A percentile compares a stretch with the other conserved stretches of the same genome.
These are phyloP conservation scores for Sitta carolinensis DNA, from an alignment of 2,797 vertebrate species.

Conservation along the genomic window DNA sequence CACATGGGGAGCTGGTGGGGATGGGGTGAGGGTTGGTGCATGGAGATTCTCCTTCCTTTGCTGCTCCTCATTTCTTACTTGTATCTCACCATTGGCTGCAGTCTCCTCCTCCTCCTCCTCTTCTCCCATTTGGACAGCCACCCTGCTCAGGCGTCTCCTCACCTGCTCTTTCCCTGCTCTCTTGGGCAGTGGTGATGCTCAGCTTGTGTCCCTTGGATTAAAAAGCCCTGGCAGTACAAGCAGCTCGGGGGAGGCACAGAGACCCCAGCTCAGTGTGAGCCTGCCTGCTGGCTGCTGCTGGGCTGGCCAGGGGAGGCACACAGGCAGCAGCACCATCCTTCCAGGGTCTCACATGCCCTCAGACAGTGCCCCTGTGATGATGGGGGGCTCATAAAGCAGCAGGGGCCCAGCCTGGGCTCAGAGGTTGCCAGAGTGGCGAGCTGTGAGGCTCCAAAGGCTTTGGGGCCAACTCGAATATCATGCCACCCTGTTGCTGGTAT, in stretches of 20 bases:
- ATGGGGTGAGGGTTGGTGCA: rapidly evolving
- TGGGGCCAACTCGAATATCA: background rate
- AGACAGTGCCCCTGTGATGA: background rate
- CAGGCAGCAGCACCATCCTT: background rate
- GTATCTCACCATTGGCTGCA: rapidly evolving
- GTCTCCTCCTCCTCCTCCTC: background rate
- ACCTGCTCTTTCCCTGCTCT: background rate
- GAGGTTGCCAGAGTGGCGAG: rapidly evolving
- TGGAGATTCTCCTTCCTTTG: background rate
- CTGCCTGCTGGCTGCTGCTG: background rate
- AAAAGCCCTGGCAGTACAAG: background rate
- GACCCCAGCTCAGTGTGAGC: background rate
- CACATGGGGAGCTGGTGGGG: background rate
- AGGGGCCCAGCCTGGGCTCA: background rate
- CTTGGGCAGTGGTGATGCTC: background rate
- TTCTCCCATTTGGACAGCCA: background rate
- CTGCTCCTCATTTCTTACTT: background rate
- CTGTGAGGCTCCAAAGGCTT: background rate
- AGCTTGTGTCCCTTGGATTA: background rate
- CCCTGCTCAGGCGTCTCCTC: background rate
- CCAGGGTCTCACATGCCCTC: background rate
- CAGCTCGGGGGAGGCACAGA: background rate
- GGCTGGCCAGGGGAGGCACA: background rate
- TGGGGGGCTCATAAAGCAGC: background rate
- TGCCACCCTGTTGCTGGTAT: background rate